These are phyloP conservation scores for Eristalis pertinax DNA, from an alignment of 2,888 invertebrate genomes.

Conservation along the genomic window DNA sequence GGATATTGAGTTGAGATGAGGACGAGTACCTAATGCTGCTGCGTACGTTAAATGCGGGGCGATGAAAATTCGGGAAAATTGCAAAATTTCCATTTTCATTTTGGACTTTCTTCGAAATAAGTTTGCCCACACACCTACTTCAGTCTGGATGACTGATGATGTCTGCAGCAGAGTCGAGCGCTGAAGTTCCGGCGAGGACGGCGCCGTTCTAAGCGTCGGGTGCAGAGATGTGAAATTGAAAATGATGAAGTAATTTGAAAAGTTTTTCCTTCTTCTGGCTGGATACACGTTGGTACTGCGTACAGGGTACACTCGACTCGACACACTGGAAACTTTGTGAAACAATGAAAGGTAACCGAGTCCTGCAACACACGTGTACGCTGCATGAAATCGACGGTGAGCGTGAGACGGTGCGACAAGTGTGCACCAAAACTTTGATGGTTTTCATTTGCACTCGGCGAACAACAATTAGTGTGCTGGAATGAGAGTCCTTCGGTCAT, in stretches of 20 bases:
- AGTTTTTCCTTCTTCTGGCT: slow-evolving; percentile 33
- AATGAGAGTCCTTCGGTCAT: background rate
- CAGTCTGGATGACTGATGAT: slow-evolving; percentile 60
- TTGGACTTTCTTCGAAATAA: slow-evolving; percentile 56
- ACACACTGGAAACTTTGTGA: background rate
- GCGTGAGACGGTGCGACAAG: background rate
- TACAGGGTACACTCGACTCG: too few relatives aligned
- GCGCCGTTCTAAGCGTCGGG: slow-evolving; percentile 8
- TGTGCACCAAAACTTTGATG: background rate
- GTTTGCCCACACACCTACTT: slow-evolving; percentile 17
- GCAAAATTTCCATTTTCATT: slow-evolving; percentile 63
- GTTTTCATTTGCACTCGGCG: background rate
- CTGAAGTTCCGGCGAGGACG: slow-evolving; percentile 19
- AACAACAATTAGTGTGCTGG: background rate
- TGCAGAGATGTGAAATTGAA: slow-evolving; percentile 64
- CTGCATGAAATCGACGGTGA: background rate
- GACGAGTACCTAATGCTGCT: background rate
- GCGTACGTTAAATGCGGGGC: slow-evolving; percentile 37
- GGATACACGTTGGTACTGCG: background rate
- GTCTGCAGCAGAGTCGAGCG: slow-evolving; percentile 18
- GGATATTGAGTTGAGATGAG: slow-evolving; percentile 8
- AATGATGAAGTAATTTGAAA: slow-evolving; percentile 67
- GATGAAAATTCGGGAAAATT: slow-evolving; percentile 45
- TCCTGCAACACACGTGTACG: background rate
- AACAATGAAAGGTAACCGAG: slow-evolving; percentile 2